Percentiles rank a stretch among this genome's conserved stretches.
Evolutionary conservation across 2,797 vertebrate species (phyloP).

Genomic region (Poecilia picta): DNA sequence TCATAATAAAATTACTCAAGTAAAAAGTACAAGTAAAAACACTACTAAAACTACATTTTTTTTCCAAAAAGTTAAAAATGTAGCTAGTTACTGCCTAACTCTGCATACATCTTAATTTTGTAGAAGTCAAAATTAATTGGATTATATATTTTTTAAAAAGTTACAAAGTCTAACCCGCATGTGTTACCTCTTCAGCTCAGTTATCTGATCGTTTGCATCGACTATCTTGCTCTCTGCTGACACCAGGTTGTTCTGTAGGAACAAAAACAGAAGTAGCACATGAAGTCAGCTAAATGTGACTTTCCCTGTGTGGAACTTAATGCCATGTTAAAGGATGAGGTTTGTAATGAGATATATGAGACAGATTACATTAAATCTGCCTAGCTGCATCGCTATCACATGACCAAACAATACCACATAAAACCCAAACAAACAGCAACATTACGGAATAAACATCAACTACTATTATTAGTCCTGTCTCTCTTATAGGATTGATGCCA

Average conservation of each 20-base stretch:
- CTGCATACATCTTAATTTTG: too few relatives aligned
- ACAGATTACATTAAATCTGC: background rate
- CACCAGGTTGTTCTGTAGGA: conserved; percentile 85
- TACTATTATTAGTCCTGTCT: background rate
- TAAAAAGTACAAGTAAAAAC: too few relatives aligned
- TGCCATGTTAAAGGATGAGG: background rate
- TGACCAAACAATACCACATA: background rate
- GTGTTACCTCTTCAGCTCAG: conserved; percentile 91
- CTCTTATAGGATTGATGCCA: background rate
- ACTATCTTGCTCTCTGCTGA: conserved; percentile 90
- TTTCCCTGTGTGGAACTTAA: background rate
- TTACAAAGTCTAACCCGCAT: background rate
- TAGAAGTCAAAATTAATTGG: background rate
- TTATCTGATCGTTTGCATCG: conserved; percentile 87
- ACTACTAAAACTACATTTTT: too few relatives aligned
- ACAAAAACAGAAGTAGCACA: conserved; percentile 12
- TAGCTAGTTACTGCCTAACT: too few relatives aligned
- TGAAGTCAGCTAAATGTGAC: background rate
- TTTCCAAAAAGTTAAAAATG: background rate
- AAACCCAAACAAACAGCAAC: background rate
- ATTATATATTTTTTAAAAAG: background rate
- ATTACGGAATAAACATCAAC: background rate
- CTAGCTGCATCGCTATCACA: background rate
- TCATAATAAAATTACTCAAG: too few relatives aligned
- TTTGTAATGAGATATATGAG: background rate